Evolutionary conservation across 1,140 invertebrate species (phyloP).

Genomic region (Branchinecta lynchi): DNA sequence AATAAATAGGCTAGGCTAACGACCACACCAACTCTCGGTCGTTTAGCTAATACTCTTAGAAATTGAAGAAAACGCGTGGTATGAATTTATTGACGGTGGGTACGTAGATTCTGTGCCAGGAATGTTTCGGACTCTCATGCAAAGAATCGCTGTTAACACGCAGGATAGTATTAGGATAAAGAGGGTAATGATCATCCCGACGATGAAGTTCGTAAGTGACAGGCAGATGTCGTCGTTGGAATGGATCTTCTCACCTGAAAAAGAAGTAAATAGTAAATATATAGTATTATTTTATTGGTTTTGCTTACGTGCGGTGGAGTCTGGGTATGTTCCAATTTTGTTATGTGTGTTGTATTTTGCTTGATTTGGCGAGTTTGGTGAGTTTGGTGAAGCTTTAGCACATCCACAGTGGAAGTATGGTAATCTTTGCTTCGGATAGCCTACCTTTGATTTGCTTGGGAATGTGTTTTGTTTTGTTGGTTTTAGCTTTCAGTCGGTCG

Average conservation of each 20-base stretch:
- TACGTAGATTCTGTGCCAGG: constrained; percentile 23
- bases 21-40: no score
- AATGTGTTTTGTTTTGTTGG: no score
- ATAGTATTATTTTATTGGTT: neutral
- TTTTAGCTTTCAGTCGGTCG: no score
- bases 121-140: constrained; percentile 24
- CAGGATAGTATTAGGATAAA: constrained; percentile 31
- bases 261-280: constrained; percentile 13
- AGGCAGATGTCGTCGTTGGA: constrained; percentile 32
- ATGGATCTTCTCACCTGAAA: constrained; percentile 14
- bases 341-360: constrained; percentile 28
- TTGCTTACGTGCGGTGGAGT: neutral
- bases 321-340: neutral
- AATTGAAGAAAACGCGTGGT: constrained; percentile 23
- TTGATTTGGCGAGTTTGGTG: neutral
- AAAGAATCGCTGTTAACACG: constrained; percentile 30
- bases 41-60: neutral
- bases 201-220: constrained; percentile 32
- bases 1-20: no score
- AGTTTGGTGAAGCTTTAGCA: no score
- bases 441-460: no score
- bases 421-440: no score
- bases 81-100: constrained; percentile 22
- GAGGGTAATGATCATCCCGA: constrained; percentile 30
- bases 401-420: no score